A percentile compares a stretch with the other conserved stretches of the same genome.
Conservation (phyloP, 2,888 invertebrate genomes). For the Rotaria socialis region DNA sequence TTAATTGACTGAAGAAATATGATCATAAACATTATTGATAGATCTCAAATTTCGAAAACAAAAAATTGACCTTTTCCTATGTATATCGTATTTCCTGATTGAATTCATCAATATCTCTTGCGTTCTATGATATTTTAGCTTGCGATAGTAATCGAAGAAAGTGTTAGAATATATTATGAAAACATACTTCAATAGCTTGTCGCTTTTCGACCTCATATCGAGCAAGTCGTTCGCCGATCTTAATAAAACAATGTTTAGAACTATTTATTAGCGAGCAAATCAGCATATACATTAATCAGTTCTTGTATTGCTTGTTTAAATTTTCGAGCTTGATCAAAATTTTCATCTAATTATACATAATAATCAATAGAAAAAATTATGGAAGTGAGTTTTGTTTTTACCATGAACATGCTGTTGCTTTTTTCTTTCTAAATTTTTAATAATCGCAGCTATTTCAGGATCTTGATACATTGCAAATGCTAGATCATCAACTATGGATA, state of each 20-base stretch:
- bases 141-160: too few species aligned
- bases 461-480: conserved; percentile 95
- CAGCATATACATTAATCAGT: conserved; percentile 64
- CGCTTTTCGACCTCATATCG: conserved; percentile 84
- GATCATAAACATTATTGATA: too few species aligned
- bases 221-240: conserved; percentile 79
- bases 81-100: too few species aligned
- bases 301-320: conserved; percentile 79
- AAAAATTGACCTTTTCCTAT: too few species aligned
- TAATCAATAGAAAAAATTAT: not conserved
- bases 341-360: conserved; percentile 68
- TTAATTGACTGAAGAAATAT: too few species aligned
- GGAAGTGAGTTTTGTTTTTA: conserved; percentile 56
- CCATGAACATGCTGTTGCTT: conserved; percentile 81
- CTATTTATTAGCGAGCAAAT: too few species aligned
- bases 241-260: not conserved
- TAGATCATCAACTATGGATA: conserved; percentile 83
- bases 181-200: conserved; percentile 72
- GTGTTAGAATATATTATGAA: too few species aligned
- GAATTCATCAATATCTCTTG: too few species aligned
- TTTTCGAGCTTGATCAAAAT: conserved; percentile 86
- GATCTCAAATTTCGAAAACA: too few species aligned
- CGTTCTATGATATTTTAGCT: too few species aligned
- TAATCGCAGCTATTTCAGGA: conserved; percentile 78
- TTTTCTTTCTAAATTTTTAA: conserved; percentile 77